Percentiles rank a stretch among this genome's conserved stretches.
phyloP scores from a whole-genome alignment of 1,140 invertebrate species.

The Caenorhabditis tropicalis region DNA sequence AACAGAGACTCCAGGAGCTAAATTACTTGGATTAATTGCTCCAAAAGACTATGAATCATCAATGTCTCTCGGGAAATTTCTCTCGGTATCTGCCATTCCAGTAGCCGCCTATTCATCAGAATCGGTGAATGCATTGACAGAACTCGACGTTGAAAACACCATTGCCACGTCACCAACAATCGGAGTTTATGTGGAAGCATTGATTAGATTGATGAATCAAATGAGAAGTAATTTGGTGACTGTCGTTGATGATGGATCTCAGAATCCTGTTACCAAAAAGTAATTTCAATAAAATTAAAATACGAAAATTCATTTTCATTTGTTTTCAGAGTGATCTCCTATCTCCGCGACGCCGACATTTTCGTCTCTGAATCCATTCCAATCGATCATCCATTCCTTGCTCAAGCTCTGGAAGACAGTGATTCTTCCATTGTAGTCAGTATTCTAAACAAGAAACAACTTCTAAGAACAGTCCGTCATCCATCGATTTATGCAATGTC shows the following conservation, averaged over 20 bases:
- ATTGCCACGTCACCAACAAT: slow-evolving; percentile 65
- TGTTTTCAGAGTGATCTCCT: slow-evolving; percentile 50
- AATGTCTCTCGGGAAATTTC: slow-evolving; percentile 58
- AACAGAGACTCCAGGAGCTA: slow-evolving; percentile 42
- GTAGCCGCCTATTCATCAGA: slow-evolving; percentile 63
- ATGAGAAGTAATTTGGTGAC: slow-evolving; percentile 62
- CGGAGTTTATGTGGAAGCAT: slow-evolving; percentile 60
- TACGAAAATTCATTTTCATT: background rate
- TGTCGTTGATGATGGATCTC: slow-evolving; percentile 59
- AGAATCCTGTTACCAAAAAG: slow-evolving; percentile 34
- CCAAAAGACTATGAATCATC: slow-evolving; percentile 68
- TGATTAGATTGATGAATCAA: slow-evolving; percentile 58
- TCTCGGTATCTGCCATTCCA: slow-evolving; percentile 62
- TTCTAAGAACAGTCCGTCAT: slow-evolving; percentile 29
- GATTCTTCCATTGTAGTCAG: slow-evolving; percentile 63
- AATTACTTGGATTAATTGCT: slow-evolving; percentile 58
- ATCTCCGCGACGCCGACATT: slow-evolving; percentile 54
- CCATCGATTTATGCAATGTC: slow-evolving; percentile 49
- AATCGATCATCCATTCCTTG: slow-evolving; percentile 59
- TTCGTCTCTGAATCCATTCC: slow-evolving; percentile 62
- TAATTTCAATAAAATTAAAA: background rate
- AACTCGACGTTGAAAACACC: slow-evolving; percentile 58
- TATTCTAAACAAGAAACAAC: slow-evolving; percentile 58
- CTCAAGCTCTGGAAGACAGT: slow-evolving; percentile 53
- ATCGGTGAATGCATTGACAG: slow-evolving; percentile 62